Conservation (phyloP, 2,113 vertebrate species). For the Pholis gunnellus region DNA sequence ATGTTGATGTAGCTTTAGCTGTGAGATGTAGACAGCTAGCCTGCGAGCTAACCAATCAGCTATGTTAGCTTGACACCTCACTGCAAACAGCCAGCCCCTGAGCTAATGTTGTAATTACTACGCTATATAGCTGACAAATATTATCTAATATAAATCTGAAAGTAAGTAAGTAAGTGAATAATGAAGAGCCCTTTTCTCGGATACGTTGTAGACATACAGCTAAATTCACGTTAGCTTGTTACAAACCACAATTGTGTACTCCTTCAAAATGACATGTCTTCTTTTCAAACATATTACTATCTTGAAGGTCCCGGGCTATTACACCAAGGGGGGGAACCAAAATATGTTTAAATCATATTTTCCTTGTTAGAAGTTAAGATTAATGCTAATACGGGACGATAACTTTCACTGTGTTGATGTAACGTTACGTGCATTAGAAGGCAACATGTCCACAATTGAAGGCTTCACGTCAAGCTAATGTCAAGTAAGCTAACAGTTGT, state of each 20-base stretch:
- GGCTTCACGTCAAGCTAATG: conserved; percentile 59
- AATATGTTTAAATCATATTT: background rate
- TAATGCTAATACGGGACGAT: background rate
- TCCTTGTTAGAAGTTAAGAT: background rate
- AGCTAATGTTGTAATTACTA: conserved; percentile 20
- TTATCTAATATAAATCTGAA: background rate
- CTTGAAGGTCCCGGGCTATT: background rate
- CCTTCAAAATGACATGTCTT: conserved; percentile 76
- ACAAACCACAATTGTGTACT: conserved; percentile 58
- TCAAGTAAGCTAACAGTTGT: conserved; percentile 53
- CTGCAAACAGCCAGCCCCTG: conserved; percentile 21
- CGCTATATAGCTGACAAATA: background rate
- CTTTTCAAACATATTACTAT: conserved; percentile 65
- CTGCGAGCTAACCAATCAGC: conserved; percentile 66
- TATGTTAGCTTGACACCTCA: conserved; percentile 68
- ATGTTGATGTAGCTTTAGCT: conserved; percentile 60
- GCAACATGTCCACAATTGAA: conserved; percentile 13
- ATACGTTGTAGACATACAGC: conserved; percentile 38
- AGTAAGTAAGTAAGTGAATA: background rate
- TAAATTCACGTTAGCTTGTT: conserved; percentile 66
- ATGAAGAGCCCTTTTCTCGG: background rate
- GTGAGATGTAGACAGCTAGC: conserved; percentile 67
- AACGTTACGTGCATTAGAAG: conserved; percentile 20
- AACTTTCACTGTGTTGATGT: conserved; percentile 58
- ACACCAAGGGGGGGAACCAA: background rate